These are phyloP conservation scores for Drosophila jambulina DNA, from an alignment of 1,140 invertebrate species.

Conservation along the genomic window DNA sequence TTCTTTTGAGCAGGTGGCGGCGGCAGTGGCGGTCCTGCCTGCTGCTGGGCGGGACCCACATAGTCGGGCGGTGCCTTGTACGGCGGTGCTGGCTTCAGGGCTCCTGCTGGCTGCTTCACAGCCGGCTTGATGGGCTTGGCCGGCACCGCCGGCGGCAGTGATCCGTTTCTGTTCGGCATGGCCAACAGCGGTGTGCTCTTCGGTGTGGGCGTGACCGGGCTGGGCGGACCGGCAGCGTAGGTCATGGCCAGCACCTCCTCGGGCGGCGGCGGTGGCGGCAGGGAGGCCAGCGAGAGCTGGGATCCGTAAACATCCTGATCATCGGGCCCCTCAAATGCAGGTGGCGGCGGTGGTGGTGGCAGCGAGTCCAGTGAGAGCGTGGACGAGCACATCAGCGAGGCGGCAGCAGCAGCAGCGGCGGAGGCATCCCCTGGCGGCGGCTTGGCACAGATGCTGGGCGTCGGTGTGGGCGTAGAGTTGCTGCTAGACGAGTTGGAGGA, in stretches of 20 bases:
- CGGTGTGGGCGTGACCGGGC: slow-evolving; percentile 48
- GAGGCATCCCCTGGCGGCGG: slow-evolving; percentile 32
- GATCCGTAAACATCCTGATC: slow-evolving; percentile 89
- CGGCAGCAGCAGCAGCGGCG: neutral
- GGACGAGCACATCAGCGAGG: slow-evolving; percentile 88
- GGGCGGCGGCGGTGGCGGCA: slow-evolving; percentile 89
- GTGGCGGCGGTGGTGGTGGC: slow-evolving; percentile 91
- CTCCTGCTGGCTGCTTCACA: slow-evolving; percentile 55
- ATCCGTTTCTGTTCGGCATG: slow-evolving; percentile 61
- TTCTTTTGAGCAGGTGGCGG: slow-evolving; percentile 72
- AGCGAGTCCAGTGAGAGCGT: slow-evolving; percentile 91
- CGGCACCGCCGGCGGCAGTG: slow-evolving; percentile 73
- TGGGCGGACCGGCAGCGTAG: slow-evolving; percentile 39
- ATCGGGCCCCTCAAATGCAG: slow-evolving; percentile 86
- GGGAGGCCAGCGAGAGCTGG: slow-evolving; percentile 88
- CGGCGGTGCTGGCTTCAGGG: slow-evolving; percentile 74
- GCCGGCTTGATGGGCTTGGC: slow-evolving; percentile 82
- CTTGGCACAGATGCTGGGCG: slow-evolving; percentile 79
- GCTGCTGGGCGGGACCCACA: slow-evolving; percentile 57
- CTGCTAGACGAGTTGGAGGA: slow-evolving; percentile 76
- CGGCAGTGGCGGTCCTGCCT: slow-evolving; percentile 25
- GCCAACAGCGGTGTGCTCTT: slow-evolving; percentile 3
- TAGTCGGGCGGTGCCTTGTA: slow-evolving; percentile 85
- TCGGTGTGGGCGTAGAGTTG: slow-evolving; percentile 81
- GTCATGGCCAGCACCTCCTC: slow-evolving; percentile 80